These are phyloP conservation scores for Hydropsyche betteni DNA, from an alignment of 2,888 invertebrate species.

Conservation along the genomic window DNA sequence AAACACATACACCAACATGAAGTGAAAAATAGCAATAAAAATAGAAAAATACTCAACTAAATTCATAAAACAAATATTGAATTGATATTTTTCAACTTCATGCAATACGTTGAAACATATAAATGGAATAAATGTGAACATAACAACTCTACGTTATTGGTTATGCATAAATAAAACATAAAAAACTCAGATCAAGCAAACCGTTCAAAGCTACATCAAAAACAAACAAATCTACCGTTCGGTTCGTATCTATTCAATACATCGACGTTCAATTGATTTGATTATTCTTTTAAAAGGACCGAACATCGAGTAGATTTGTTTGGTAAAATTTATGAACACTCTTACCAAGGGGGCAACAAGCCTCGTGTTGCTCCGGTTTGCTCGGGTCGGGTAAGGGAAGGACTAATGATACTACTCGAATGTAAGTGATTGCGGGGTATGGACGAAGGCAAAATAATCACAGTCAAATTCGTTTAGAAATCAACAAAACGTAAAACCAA, in stretches of 20 bases:
- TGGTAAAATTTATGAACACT: conserved; percentile 43
- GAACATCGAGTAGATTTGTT: neutral
- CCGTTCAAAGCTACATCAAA: conserved; percentile 52
- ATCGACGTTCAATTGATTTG: no score
- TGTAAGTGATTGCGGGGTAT: conserved; percentile 59
- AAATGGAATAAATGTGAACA: conserved; percentile 54
- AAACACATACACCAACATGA: conserved; percentile 54
- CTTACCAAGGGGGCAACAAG: conserved; percentile 89
- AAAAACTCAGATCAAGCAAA: conserved; percentile 53
- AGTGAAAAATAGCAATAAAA: conserved; percentile 47
- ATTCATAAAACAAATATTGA: conserved; percentile 52
- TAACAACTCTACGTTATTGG: conserved; percentile 54
- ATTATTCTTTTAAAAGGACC: no score
- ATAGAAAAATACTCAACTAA: conserved; percentile 20
- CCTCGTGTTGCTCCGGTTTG: conserved; percentile 90
- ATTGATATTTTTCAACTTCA: conserved; percentile 40
- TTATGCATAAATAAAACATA: conserved; percentile 51
- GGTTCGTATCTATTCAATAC: neutral
- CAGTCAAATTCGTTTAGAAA: conserved; percentile 56
- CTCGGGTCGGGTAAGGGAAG: conserved; percentile 87
- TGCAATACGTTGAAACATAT: conserved; percentile 47
- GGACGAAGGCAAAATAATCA: conserved; percentile 56
- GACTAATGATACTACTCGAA: conserved; percentile 74
- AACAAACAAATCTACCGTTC: conserved; percentile 47
- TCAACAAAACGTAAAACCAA: conserved; percentile 48